Evolutionary conservation across 2,113 vertebrate species (phyloP), one percentile per base, ranked within the genome.

Genomic region (Eublepharis macularius): DNA sequence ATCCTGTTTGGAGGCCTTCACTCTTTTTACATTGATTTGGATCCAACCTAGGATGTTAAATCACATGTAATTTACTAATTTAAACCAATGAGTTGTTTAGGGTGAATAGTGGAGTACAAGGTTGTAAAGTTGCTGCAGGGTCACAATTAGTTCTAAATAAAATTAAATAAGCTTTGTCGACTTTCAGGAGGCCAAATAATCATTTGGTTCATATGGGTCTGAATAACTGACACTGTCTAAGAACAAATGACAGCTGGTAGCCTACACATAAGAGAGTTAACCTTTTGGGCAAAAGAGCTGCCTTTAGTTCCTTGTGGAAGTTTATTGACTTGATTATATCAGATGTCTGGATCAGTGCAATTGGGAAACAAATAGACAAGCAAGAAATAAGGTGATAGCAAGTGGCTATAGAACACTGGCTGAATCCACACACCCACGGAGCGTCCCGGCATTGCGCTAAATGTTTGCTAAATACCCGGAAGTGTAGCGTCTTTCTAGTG

Each of bases 51-150:
- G 57, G 26, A 60, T 60, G 16, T 26, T 60, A 26, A n/a, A 73
- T 85, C 57, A 29, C 68, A 72, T 85, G 83, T 80, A 82, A 74
- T 66, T 88, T 89, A 24, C 47, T 80, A 47, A 92, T 82, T 70
- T 87, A 88, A 75, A 85, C 13, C 60, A 75, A 76, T 14, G 84
- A 14, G 19, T 83, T 60, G 14, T 81, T 10, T 12, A 0, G 36
- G 4, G n/a, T 43, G 39, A 74, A 65, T 49, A 47, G 63, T 75
- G 66, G 57, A 78, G 34, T 47, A 88, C 77, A 84, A 74, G 89
- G 87, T 84, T 90, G 17, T 49, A 86, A 75, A 60, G 2, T 45
- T 84, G 79, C 82, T 77, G 57, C 65, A 60, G 77, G 70, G 65
- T 63, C 41, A 68, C 81, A 85, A 79, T 32, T 54, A 87, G 17